A percentile compares a stretch with the other conserved stretches of the same genome.
Conservation (phyloP, 1,140 invertebrate genomes). For the Conus ventricosus region DNA sequence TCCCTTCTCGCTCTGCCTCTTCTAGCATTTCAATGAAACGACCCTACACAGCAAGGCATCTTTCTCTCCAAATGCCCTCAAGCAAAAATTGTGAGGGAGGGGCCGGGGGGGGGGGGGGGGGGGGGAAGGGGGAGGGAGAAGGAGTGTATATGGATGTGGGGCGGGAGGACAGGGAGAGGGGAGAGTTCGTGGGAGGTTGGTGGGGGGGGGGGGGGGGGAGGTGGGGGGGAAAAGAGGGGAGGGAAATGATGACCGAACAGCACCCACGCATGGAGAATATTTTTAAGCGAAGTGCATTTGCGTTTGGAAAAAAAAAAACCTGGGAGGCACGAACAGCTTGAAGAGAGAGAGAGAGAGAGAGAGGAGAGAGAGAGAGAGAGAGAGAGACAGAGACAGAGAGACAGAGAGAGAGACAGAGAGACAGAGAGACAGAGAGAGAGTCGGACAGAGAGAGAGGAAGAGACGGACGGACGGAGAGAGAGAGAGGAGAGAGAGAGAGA, state of each 20-base stretch:
- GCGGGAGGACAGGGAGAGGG: conserved; percentile 22
- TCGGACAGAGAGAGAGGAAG: background rate
- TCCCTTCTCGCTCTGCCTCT: no score
- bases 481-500: conserved; percentile 16
- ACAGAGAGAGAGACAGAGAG: background rate
- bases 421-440: background rate
- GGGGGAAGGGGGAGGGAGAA: background rate
- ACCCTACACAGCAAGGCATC: no score
- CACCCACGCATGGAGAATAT: background rate
- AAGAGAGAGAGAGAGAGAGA: conserved; percentile 3
- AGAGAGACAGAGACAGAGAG: background rate
- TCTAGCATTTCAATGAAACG: no score
- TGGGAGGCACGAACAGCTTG: background rate
- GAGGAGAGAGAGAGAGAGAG: background rate
- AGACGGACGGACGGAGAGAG: background rate
- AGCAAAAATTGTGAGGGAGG: no score
- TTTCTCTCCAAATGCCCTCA: no score
- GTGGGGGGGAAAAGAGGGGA: background rate
- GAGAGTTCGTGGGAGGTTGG: no score
- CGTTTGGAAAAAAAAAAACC: no score
- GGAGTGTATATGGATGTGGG: background rate
- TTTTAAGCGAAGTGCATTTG: no score
- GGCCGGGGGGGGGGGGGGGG: no score
- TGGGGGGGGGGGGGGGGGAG: background rate
- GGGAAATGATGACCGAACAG: background rate